These are phyloP conservation scores for Rhombomys opimus DNA, from an alignment of 2,113 vertebrate genomes.

Conservation along the genomic window DNA sequence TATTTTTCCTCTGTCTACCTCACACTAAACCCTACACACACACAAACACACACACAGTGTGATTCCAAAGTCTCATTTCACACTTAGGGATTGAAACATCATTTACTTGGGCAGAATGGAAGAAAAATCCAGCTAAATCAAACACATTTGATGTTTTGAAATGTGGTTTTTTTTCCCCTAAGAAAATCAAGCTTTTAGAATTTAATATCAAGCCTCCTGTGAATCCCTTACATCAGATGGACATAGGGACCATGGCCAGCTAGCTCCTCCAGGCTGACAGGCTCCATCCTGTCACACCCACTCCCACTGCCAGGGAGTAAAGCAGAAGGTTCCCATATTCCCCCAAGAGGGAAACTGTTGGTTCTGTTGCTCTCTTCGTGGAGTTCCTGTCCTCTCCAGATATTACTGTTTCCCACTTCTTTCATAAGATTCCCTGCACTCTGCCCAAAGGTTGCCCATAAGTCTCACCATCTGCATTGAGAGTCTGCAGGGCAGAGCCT, in stretches of 20 bases:
- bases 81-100: background rate
- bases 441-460: too few relatives aligned
- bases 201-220: background rate
- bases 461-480: too few relatives aligned
- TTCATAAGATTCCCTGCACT: too few relatives aligned
- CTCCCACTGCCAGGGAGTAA: background rate
- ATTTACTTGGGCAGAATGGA: background rate
- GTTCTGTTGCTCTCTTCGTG: too few relatives aligned
- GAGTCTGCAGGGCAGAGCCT: too few relatives aligned
- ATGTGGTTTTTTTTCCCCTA: background rate
- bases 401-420: too few relatives aligned
- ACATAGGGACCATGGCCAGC: background rate
- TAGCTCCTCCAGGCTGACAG: fast-evolving
- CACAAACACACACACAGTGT: background rate
- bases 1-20: background rate
- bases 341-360: background rate
- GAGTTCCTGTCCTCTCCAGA: too few relatives aligned
- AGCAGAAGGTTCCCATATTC: background rate
- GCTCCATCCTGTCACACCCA: fast-evolving
- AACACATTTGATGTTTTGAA: slow-evolving; percentile 19
- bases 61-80: background rate
- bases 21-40: background rate
- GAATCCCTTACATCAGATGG: background rate
- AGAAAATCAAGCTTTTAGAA: background rate
- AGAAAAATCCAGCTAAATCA: background rate